Percentiles rank a stretch among this genome's conserved stretches.
Evolutionary conservation across 2,113 vertebrate species (phyloP).

Genomic region (Rhipidura dahli): DNA sequence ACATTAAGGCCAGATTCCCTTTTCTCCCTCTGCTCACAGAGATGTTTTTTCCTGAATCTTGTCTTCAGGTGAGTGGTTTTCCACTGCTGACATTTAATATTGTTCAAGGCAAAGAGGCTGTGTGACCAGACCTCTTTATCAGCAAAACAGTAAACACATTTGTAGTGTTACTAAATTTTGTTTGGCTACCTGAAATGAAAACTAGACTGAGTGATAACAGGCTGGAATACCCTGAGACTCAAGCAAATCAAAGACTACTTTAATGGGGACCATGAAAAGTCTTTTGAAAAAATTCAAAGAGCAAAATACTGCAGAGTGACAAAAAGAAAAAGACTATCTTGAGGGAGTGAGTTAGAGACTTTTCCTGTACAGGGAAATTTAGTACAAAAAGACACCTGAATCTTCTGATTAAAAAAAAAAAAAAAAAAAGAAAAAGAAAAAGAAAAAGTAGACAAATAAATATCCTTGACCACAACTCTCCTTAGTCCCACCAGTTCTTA

Average conservation of each 20-base stretch:
- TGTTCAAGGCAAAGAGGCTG: neutral
- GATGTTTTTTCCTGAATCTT: neutral
- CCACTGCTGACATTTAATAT: neutral
- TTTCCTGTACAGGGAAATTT: neutral
- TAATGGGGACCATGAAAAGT: neutral
- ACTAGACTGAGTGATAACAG: constrained; percentile 21
- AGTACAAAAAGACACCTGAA: neutral
- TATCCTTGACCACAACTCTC: neutral
- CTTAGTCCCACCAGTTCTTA: neutral
- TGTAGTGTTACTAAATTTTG: constrained; percentile 23
- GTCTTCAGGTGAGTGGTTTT: neutral
- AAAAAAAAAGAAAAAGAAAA: neutral
- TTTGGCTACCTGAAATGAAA: constrained; percentile 25
- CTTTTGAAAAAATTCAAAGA: constrained; percentile 3
- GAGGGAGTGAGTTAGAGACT: neutral
- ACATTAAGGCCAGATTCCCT: neutral
- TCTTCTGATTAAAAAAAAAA: neutral
- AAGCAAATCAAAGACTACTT: constrained; percentile 30
- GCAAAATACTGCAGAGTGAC: neutral
- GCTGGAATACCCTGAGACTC: neutral
- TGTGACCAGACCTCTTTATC: constrained; percentile 23
- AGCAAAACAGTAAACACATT: constrained; percentile 9
- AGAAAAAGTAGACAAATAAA: neutral
- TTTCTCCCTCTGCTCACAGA: neutral
- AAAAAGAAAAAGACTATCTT: neutral